Percentiles rank a stretch among this genome's conserved stretches.
These are phyloP conservation scores for Sialia sialis DNA, from an alignment of 2,113 vertebrate genomes.

Conservation along the genomic window DNA sequence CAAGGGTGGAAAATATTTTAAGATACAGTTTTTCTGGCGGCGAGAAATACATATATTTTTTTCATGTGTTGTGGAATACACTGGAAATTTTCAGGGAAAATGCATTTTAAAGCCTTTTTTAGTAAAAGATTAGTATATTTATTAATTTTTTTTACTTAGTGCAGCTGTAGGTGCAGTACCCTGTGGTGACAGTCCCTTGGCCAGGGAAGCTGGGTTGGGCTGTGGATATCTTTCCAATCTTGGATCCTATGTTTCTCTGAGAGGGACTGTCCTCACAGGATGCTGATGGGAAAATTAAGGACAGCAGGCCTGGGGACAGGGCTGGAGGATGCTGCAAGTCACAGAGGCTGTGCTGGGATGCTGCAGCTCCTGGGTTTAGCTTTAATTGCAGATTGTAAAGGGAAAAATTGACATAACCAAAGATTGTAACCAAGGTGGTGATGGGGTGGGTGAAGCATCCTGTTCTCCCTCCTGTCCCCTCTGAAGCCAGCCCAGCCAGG, in stretches of 20 bases:
- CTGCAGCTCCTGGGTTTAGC: neutral
- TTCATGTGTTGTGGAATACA: conserved; percentile 74
- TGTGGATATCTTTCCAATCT: neutral
- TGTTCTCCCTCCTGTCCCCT: neutral
- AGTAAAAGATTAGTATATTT: conserved; percentile 65
- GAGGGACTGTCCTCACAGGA: neutral
- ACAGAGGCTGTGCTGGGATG: neutral
- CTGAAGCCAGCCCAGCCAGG: neutral
- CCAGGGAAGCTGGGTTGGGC: neutral
- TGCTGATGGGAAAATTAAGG: neutral
- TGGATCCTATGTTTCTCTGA: neutral
- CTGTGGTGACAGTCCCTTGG: neutral
- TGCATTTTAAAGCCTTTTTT: conserved; percentile 62
- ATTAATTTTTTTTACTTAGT: conserved; percentile 46
- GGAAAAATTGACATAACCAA: neutral
- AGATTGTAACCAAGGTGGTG: neutral
- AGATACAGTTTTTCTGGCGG: conserved; percentile 36
- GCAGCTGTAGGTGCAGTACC: conserved; percentile 41
- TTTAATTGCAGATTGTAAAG: neutral
- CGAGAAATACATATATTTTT: conserved; percentile 39
- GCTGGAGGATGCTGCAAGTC: neutral
- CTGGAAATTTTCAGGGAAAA: conserved; percentile 78
- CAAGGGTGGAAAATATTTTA: conserved; percentile 50
- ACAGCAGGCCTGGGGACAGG: neutral
- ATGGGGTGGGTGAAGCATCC: neutral